These are phyloP conservation scores for Meles meles DNA, from an alignment of 2,113 vertebrate genomes.

Conservation along the genomic window DNA sequence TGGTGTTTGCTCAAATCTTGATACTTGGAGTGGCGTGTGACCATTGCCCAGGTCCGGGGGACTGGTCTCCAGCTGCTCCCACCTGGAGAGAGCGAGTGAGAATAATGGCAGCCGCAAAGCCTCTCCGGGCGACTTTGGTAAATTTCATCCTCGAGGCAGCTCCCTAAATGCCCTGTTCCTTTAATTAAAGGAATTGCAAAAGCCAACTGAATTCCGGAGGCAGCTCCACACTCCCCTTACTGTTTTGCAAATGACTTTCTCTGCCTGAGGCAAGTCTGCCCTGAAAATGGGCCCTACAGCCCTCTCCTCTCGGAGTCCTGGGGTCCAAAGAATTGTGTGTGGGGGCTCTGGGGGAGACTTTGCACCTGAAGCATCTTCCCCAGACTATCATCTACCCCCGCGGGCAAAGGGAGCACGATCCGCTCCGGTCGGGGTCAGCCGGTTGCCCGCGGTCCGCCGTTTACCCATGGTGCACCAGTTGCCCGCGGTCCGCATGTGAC, in stretches of 20 bases:
- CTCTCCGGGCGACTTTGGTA: neutral
- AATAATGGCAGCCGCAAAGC: accelerated
- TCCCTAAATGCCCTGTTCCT: neutral
- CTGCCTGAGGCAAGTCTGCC: accelerated
- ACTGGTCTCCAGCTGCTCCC: neutral
- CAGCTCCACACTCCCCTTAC: neutral
- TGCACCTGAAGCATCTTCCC: neutral
- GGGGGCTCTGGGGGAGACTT: neutral
- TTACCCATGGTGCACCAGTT: neutral
- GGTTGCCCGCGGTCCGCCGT: neutral
- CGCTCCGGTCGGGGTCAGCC: accelerated
- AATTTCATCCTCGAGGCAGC: neutral
- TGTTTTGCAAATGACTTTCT: slow-evolving; percentile 58
- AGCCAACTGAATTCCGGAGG: accelerated
- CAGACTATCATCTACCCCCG: neutral
- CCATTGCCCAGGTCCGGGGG: too few species aligned
- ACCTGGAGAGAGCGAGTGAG: neutral
- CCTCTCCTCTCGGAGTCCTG: neutral
- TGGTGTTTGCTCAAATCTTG: neutral
- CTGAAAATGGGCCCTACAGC: accelerated
- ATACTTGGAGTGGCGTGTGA: neutral
- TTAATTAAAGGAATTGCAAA: slow-evolving; percentile 32
- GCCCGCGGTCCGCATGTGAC: neutral
- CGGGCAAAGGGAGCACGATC: neutral
- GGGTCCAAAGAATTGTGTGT: neutral